Base-by-base conservation (phyloP, 2,888 invertebrate genomes). In the Agriotes lineatus region DNA sequence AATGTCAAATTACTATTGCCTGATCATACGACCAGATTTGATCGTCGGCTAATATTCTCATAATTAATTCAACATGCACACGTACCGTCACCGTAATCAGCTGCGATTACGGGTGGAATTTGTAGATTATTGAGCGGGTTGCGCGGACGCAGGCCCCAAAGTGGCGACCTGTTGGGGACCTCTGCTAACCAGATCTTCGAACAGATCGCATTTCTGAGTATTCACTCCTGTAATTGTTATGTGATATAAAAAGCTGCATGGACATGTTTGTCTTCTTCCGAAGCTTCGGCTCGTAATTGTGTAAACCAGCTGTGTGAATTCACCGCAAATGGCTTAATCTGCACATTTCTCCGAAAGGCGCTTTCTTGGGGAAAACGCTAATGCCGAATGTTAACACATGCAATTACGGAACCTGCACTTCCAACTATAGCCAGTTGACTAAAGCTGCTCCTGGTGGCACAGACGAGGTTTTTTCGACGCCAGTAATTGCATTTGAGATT, bases 291-390 rank as follows among this genome's bases (percentile, higher is more conserved):
- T 72, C 73, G 77, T 79, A 78, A 79, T 78, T 78, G 79, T 77
- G 77, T 75, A 78, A 79, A 77, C 76, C 77, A 78, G 78, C 77
- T 78, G 75, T 73, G 79, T 72, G 79, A 79, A 79, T 80, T 78
- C 75, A 71, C 78, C 74, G 77, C 77, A 79, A 80, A 80, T 79
- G 79, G 77, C 80, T 80, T 80, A 80, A 80, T 80, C 78, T 76
- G 74, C 75, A 76, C 74, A 74, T 79, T 80, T 79, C 77, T 76
- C 73, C 75, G 52, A 52, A 52, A 52, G 52, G 16, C 37, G 54
- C 54, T 68, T 61, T 52, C 50, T 61, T 61, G 50, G 18, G 50
- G 52, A 61, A 60, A 61, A 52, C 61, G 19, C 52, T 50, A 52
- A 61, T 18, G 37, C 52, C 18, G 39, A 50, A 61, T 52, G 50